A percentile compares a stretch with the other conserved stretches of the same genome.
Evolutionary conservation across 1,140 invertebrate genomes (phyloP).

Genomic region (Brachionus asplanchnoidis): DNA sequence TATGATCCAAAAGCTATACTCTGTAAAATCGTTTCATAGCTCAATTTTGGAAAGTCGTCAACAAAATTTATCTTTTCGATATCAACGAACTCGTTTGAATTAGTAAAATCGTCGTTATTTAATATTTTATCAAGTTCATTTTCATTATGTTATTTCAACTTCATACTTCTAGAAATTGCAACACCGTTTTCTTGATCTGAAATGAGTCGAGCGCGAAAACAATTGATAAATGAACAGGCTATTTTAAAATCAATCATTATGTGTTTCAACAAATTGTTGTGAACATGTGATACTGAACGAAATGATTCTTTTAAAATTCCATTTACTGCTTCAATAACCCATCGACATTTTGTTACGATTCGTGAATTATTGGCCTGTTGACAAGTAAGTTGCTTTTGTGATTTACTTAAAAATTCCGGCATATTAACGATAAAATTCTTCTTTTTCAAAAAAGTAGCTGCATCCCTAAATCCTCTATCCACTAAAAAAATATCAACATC

Average conservation of each 20-base stretch:
- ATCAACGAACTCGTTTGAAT: too few species aligned
- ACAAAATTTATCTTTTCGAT: too few species aligned
- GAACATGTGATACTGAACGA: neutral
- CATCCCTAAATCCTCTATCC: constrained; percentile 9
- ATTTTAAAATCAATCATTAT: neutral
- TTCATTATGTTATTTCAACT: too few species aligned
- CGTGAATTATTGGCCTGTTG: neutral
- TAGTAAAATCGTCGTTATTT: too few species aligned
- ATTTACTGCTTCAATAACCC: neutral
- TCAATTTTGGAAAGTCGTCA: neutral
- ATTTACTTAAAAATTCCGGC: neutral
- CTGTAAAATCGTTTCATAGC: neutral
- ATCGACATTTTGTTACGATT: neutral
- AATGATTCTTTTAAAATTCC: too few species aligned
- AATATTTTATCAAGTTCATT: too few species aligned
- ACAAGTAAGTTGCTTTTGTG: neutral
- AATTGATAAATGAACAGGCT: neutral
- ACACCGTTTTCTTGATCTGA: neutral
- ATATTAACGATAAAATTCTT: neutral
- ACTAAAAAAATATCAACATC: neutral
- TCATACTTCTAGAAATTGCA: neutral
- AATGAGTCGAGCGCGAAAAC: neutral
- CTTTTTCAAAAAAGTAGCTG: neutral
- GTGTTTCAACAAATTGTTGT: neutral
- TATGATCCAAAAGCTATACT: neutral